phyloP scores from a whole-genome alignment of 2,888 invertebrate species.

The Drosophila planitibia region DNA sequence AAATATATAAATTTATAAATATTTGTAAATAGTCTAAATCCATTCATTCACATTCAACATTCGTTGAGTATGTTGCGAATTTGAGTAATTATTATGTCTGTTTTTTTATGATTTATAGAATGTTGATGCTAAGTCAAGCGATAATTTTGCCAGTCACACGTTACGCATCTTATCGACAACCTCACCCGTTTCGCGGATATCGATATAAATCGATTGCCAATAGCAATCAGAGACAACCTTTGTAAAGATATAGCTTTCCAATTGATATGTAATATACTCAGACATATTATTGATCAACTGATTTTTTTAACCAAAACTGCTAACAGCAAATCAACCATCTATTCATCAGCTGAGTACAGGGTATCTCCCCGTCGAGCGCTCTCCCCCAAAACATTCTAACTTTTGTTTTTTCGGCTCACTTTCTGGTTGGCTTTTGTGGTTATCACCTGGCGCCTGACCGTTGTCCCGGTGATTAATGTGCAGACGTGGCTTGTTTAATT shows the following conservation, averaged over 20 bases:
- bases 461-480: slow-evolving; percentile 78
- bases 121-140: not conserved
- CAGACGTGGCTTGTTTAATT: slow-evolving; percentile 74
- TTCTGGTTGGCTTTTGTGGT: slow-evolving; percentile 42
- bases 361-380: not conserved
- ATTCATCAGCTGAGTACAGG: not conserved
- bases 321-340: not conserved
- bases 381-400: not conserved
- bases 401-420: slow-evolving; percentile 4
- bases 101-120: not conserved
- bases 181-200: not conserved
- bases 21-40: not conserved
- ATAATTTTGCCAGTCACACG: not conserved
- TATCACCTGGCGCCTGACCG: slow-evolving; percentile 52
- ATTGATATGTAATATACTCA: not conserved
- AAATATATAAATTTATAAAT: not conserved
- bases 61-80: not conserved
- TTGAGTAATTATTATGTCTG: not conserved
- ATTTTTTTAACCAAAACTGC: not conserved
- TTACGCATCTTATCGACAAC: not conserved
- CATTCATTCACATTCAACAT: no score
- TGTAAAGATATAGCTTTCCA: not conserved
- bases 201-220: not conserved
- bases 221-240: not conserved
- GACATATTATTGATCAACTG: not conserved